Conservation (phyloP, 2,888 invertebrate species). For the Caenorhabditis becei region DNA sequence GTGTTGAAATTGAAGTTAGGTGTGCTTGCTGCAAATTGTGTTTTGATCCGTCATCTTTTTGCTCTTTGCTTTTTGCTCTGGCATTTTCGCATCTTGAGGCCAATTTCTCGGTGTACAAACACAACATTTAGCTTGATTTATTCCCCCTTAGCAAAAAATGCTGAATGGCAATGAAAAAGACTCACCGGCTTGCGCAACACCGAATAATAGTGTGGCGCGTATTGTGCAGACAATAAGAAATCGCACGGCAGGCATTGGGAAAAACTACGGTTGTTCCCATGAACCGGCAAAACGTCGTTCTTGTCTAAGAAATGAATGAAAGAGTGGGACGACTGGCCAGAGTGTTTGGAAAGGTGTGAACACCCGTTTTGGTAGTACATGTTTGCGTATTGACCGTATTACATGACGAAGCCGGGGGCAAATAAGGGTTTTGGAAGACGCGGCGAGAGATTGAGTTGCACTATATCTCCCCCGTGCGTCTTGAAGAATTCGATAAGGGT, state of each 20-base stretch:
- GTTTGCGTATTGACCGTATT: constrained; percentile 44
- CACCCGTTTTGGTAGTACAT: constrained; percentile 53
- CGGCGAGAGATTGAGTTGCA: constrained; percentile 30
- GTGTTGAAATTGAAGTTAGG: constrained; percentile 65
- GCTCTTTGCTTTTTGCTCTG: not conserved
- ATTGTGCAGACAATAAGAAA: constrained; percentile 56
- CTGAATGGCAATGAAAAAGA: constrained; percentile 37
- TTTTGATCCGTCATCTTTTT: too few relatives aligned
- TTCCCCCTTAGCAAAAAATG: constrained; percentile 1
- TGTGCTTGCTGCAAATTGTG: constrained; percentile 19
- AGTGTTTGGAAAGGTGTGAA: constrained; percentile 53
- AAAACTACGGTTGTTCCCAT: constrained; percentile 52
- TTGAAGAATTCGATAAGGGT: constrained; percentile 30
- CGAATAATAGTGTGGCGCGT: constrained; percentile 44
- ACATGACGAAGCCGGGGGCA: constrained; percentile 46
- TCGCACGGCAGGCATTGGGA: constrained; percentile 47
- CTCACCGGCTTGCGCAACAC: constrained; percentile 61
- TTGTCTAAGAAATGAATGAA: not conserved
- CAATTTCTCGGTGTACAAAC: too few relatives aligned
- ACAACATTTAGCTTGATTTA: too few relatives aligned
- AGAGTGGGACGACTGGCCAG: not conserved
- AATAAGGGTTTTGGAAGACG: constrained; percentile 21
- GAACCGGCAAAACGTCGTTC: constrained; percentile 16
- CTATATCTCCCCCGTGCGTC: constrained; percentile 12
- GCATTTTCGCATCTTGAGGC: not conserved